These are phyloP conservation scores for Polyergus mexicanus DNA, from an alignment of 1,140 invertebrate species.

Conservation along the genomic window DNA sequence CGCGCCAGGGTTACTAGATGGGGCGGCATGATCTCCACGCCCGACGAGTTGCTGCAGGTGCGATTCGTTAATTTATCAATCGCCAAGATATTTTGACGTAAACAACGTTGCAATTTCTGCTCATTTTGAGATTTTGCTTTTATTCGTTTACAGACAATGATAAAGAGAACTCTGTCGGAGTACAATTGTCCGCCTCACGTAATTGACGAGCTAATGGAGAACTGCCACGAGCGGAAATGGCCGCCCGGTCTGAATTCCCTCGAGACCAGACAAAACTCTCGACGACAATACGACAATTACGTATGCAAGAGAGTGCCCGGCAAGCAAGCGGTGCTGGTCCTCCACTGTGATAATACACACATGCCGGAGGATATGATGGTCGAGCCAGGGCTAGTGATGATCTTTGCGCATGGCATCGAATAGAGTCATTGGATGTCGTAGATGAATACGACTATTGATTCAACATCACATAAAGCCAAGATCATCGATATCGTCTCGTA, in stretches of 20 bases:
- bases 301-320: conserved; percentile 97
- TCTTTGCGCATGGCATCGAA: conserved; percentile 99
- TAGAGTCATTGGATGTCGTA: conserved; percentile 83
- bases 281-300: conserved; percentile 97
- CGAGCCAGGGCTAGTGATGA: conserved; percentile 99
- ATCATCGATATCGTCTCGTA: not conserved
- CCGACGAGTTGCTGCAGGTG: conserved; percentile 96
- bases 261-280: conserved; percentile 97
- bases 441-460: conserved; percentile 27
- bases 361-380: conserved; percentile 98
- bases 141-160: conserved; percentile 90
- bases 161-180: conserved; percentile 96
- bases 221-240: conserved; percentile 98
- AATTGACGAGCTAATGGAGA: conserved; percentile 98
- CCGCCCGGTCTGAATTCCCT: conserved; percentile 96
- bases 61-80: conserved; percentile 4
- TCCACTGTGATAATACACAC: conserved; percentile 97
- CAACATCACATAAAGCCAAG: not conserved
- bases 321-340: conserved; percentile 97
- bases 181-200: conserved; percentile 97
- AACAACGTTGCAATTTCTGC: conserved; percentile 13
- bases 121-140: conserved; percentile 2
- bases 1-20: conserved; percentile 96
- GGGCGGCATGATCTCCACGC: conserved; percentile 99
- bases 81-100: not conserved